Percentiles rank a stretch among this genome's conserved stretches.
These are phyloP conservation scores for Megalops cyprinoides DNA, from an alignment of 2,797 vertebrate genomes.

Conservation along the genomic window DNA sequence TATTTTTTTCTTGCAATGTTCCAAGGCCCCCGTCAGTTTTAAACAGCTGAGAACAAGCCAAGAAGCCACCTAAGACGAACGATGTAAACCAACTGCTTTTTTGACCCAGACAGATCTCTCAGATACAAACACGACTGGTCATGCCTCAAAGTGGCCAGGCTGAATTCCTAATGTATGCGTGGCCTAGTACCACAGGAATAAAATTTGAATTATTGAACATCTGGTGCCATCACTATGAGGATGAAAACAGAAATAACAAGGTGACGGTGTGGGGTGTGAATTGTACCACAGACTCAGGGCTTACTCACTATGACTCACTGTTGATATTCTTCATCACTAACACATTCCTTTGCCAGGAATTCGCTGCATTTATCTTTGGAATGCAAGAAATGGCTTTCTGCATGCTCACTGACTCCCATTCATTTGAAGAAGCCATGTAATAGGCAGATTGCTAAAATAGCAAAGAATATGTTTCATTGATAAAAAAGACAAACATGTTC, in stretches of 20 bases:
- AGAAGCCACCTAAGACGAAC: not conserved
- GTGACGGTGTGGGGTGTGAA: conserved; percentile 2
- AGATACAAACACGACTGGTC: not conserved
- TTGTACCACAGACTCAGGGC: not conserved
- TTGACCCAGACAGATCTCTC: not conserved
- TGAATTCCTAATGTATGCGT: not conserved
- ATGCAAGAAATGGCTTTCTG: not conserved
- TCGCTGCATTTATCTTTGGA: not conserved
- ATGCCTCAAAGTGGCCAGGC: not conserved
- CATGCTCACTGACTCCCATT: not conserved
- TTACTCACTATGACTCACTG: not conserved
- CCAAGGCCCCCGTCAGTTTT: not conserved
- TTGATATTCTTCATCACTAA: not conserved
- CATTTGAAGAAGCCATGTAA: not conserved
- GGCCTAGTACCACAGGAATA: not conserved
- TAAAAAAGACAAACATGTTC: too few species aligned
- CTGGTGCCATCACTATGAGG: not conserved
- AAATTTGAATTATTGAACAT: not conserved
- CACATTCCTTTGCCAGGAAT: conserved; percentile 7
- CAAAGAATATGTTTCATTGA: too few species aligned
- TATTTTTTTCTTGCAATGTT: conserved; percentile 11
- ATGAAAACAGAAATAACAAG: not conserved
- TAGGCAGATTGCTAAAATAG: not conserved
- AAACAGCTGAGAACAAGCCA: not conserved
- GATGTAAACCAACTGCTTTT: not conserved